Conservation (phyloP, 2,797 vertebrate species). For the Myripristis jacobus region DNA sequence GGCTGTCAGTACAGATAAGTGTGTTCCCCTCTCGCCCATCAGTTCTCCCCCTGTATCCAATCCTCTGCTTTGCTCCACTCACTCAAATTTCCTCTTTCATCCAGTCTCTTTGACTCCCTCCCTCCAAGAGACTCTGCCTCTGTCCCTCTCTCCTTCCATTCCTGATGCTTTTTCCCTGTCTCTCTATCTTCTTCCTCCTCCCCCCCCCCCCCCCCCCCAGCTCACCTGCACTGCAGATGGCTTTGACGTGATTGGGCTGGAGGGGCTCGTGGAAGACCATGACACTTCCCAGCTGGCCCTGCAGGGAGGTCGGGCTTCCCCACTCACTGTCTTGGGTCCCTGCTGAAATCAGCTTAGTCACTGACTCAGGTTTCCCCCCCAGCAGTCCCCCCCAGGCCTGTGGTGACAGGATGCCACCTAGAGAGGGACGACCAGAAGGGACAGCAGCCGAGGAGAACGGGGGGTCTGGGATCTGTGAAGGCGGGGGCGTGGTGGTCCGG, state of each 20-base stretch:
- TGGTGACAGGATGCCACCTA: constrained; percentile 90
- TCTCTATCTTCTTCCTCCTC: background rate
- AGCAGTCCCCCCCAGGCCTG: constrained; percentile 88
- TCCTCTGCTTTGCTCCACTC: background rate
- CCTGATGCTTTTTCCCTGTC: no score
- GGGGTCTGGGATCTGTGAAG: constrained; percentile 96
- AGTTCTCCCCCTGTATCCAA: background rate
- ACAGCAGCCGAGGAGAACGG: constrained; percentile 87
- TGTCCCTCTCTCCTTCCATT: no score
- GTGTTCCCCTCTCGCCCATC: background rate
- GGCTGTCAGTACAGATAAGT: no score
- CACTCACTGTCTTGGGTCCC: constrained; percentile 98
- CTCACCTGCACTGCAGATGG: constrained; percentile 91
- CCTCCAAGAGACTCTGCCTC: background rate
- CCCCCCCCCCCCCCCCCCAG: background rate
- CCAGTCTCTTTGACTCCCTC: background rate
- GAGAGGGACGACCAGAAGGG: constrained; percentile 87
- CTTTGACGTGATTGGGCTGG: constrained; percentile 90
- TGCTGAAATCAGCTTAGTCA: constrained; percentile 96
- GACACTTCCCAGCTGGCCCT: constrained; percentile 94
- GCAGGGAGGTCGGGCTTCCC: constrained; percentile 96
- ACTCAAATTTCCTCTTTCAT: no score
- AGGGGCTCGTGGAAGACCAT: constrained; percentile 93
- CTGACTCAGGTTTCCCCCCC: constrained; percentile 88
- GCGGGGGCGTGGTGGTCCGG: constrained; percentile 95